Evolutionary conservation across 2,113 vertebrate species (phyloP).

Genomic region (Takifugu flavidus): DNA sequence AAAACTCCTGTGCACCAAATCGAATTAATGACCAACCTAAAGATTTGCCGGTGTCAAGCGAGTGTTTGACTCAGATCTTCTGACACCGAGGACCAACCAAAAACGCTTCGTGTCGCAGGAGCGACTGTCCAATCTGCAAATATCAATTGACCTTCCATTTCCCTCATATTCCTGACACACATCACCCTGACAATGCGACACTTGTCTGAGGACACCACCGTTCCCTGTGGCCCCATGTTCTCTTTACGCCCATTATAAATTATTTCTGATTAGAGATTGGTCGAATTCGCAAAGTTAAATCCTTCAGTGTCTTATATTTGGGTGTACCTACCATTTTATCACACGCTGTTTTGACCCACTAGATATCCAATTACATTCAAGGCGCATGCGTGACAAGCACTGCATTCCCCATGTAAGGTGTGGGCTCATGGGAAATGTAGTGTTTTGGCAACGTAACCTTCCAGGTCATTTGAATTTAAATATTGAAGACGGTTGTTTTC

Average conservation of each 20-base stretch:
- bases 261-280: neutral
- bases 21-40: conserved; percentile 35
- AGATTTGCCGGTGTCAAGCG: conserved; percentile 34
- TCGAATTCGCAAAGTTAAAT: conserved; percentile 23
- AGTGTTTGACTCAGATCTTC: conserved; percentile 23
- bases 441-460: conserved; percentile 4
- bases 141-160: conserved; percentile 80
- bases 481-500: too few species aligned
- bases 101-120: conserved; percentile 73
- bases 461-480: too few species aligned
- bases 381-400: conserved; percentile 69
- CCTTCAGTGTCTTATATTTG: conserved; percentile 52
- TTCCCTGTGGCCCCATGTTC: conserved; percentile 3
- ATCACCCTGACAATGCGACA: conserved; percentile 64
- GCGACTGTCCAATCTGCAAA: conserved; percentile 70
- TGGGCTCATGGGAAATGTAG: conserved; percentile 53
- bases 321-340: conserved; percentile 81
- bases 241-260: neutral
- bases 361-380: conserved; percentile 58
- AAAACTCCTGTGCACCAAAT: conserved; percentile 32
- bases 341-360: conserved; percentile 78
- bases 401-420: conserved; percentile 21
- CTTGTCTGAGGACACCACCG: conserved; percentile 48
- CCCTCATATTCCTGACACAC: conserved; percentile 55
- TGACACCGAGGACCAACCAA: conserved; percentile 61